A percentile compares a stretch with the other conserved stretches of the same genome.
Conservation (phyloP, 2,888 invertebrate species). For the Aphodius granarius region DNA sequence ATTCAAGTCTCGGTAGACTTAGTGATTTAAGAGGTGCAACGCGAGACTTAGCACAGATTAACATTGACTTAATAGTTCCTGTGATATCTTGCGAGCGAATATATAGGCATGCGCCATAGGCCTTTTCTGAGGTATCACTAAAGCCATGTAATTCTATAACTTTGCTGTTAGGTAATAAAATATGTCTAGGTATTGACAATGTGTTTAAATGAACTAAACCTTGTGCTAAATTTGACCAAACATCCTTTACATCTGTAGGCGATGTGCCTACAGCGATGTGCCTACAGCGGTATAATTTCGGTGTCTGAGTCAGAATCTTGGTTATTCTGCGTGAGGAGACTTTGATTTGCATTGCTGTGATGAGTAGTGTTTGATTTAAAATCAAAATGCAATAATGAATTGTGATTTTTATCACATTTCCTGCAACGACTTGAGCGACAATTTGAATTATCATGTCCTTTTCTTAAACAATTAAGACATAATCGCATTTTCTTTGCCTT, state of each 20-base stretch:
- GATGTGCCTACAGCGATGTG: too few species aligned
- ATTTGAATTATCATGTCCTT: neutral
- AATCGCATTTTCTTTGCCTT: neutral
- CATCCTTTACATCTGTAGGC: neutral
- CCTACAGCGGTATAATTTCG: too few species aligned
- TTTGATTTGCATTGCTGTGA: too few species aligned
- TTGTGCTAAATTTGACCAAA: neutral
- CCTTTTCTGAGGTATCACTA: constrained; percentile 12
- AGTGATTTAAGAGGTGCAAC: constrained; percentile 6
- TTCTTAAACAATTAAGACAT: constrained; percentile 7
- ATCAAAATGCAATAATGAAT: too few species aligned
- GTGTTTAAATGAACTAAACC: neutral
- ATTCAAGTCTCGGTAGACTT: constrained; percentile 25
- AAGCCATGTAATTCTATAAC: neutral
- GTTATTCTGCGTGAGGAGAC: too few species aligned
- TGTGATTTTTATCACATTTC: too few species aligned
- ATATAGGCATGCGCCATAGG: constrained; percentile 9
- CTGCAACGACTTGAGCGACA: too few species aligned
- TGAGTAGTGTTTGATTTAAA: too few species aligned
- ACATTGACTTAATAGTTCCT: neutral
- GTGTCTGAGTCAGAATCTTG: too few species aligned
- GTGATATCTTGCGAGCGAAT: neutral
- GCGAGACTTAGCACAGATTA: constrained; percentile 7
- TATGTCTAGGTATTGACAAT: constrained; percentile 3
- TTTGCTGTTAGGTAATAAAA: neutral